A percentile compares a stretch with the other conserved stretches of the same genome.
Evolutionary conservation across 2,888 invertebrate species (phyloP).

Genomic region (Drosophila kokeensis): DNA sequence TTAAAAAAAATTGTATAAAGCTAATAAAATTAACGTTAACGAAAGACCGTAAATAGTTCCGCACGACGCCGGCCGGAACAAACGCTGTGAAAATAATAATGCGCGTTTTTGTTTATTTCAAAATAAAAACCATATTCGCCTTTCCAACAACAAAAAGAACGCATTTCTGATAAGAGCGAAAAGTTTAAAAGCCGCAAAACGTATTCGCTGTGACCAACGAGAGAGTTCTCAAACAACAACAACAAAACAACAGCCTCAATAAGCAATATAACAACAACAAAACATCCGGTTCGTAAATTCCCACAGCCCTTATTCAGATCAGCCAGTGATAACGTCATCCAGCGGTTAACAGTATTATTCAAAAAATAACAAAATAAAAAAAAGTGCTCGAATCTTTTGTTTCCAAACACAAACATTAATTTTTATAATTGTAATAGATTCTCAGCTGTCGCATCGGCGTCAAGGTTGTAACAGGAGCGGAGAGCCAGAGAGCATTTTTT

Average conservation of each 20-base stretch:
- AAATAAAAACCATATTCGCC: conserved; percentile 81
- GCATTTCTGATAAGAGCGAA: conserved; percentile 67
- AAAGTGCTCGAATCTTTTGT: conserved; percentile 75
- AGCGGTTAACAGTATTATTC: conserved; percentile 56
- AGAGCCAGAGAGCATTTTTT: conserved; percentile 37
- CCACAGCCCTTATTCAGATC: conserved; percentile 27
- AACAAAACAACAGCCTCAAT: conserved; percentile 24
- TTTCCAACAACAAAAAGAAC: conserved; percentile 82
- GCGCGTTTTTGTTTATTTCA: conserved; percentile 74
- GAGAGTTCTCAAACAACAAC: conserved; percentile 30
- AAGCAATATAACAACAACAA: conserved; percentile 26
- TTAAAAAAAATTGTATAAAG: background rate
- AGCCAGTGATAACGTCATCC: conserved; percentile 68
- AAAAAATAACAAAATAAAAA: conserved; percentile 27
- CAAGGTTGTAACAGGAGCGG: conserved; percentile 64
- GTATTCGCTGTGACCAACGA: conserved; percentile 33
- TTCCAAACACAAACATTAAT: conserved; percentile 60
- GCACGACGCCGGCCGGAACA: conserved; percentile 48
- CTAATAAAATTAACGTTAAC: conserved; percentile 13
- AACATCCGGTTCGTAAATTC: conserved; percentile 29
- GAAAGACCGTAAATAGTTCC: conserved; percentile 37
- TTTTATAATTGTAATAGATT: conserved; percentile 63
- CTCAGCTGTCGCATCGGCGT: conserved; percentile 41
- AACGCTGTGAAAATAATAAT: conserved; percentile 57
- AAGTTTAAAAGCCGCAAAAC: background rate